A percentile compares a stretch with the other conserved stretches of the same genome.
These are phyloP conservation scores for Aspidiotus rigidus DNA, from an alignment of 2,888 invertebrate genomes.

Conservation along the genomic window DNA sequence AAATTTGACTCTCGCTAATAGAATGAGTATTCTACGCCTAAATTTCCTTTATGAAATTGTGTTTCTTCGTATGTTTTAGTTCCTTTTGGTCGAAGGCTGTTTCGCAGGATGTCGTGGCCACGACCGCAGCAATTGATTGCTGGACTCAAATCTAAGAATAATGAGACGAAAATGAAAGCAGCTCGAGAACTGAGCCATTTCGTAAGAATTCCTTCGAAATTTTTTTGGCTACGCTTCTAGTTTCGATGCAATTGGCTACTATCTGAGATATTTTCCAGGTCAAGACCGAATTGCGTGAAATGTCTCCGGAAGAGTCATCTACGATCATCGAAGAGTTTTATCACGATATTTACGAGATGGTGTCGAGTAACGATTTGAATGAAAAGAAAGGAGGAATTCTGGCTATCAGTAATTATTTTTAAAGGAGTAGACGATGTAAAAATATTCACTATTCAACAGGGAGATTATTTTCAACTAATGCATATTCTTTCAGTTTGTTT, in stretches of 20 bases:
- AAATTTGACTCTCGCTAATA: too few species aligned
- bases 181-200: constrained; percentile 83
- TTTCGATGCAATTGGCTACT: background rate
- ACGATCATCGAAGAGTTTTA: constrained; percentile 90
- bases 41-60: too few species aligned
- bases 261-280: constrained; percentile 42
- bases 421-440: background rate
- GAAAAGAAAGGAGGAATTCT: constrained; percentile 93
- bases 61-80: too few species aligned
- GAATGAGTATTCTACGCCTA: too few species aligned
- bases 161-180: constrained; percentile 73
- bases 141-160: constrained; percentile 79
- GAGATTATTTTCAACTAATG: background rate
- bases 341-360: constrained; percentile 92
- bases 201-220: constrained; percentile 44
- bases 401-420: constrained; percentile 61
- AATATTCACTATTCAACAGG: too few species aligned
- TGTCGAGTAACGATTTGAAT: constrained; percentile 80
- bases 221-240: background rate
- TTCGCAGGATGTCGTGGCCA: constrained; percentile 48
- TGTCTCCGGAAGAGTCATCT: constrained; percentile 80
- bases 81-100: too few species aligned
- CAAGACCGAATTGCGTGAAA: constrained; percentile 80
- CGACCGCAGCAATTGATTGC: constrained; percentile 71
- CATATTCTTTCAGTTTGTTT: constrained; percentile 61